phyloP scores from a whole-genome alignment of 2,113 vertebrate genomes.

The Nesogale talazaci region DNA sequence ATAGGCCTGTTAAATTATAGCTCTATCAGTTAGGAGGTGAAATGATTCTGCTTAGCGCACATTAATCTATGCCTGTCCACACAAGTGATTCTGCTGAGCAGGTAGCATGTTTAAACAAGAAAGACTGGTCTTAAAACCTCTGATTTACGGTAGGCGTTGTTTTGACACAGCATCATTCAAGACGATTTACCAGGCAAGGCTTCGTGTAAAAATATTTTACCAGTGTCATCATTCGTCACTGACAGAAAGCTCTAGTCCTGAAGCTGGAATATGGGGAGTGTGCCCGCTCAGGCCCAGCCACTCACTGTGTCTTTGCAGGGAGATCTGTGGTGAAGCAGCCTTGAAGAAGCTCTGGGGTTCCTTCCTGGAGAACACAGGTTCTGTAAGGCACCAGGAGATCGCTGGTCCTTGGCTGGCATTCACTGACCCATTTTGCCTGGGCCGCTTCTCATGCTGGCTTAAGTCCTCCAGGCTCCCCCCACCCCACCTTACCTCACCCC shows the following conservation, averaged over 20 bases:
- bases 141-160: constrained; percentile 89
- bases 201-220: constrained; percentile 85
- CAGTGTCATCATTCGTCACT: constrained; percentile 83
- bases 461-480: constrained; percentile 37
- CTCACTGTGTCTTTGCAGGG: constrained; percentile 66
- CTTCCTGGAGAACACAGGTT: constrained; percentile 81
- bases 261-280: constrained; percentile 82
- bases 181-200: constrained; percentile 85
- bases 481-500: background rate
- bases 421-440: constrained; percentile 56
- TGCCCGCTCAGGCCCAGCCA: constrained; percentile 82
- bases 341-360: constrained; percentile 61
- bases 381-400: constrained; percentile 72
- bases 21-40: constrained; percentile 85
- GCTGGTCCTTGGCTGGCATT: constrained; percentile 72
- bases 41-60: constrained; percentile 81
- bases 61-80: constrained; percentile 87
- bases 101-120: constrained; percentile 89
- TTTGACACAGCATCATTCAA: constrained; percentile 84
- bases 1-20: constrained; percentile 86
- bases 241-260: constrained; percentile 83
- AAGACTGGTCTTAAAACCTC: constrained; percentile 87
- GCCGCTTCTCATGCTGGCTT: constrained; percentile 64
- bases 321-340: constrained; percentile 78
- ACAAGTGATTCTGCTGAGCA: constrained; percentile 87